Conservation (phyloP, 2,113 vertebrate genomes). For the Lichenostomus cassidix region DNA sequence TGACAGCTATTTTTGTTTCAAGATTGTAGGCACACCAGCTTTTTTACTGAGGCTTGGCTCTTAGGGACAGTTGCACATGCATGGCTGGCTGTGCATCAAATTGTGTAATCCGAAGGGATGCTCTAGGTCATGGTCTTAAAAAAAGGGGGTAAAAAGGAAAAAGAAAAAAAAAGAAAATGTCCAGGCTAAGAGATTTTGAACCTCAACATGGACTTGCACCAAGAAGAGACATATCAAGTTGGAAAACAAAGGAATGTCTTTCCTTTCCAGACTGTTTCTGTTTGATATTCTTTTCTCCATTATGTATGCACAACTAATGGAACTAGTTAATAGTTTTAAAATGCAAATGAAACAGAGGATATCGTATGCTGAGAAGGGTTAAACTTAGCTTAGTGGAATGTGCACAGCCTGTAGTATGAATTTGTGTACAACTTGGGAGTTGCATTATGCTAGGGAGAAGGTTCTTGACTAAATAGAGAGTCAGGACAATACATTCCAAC, state of each 20-base stretch:
- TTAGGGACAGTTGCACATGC: slow-evolving; percentile 52
- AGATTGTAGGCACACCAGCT: slow-evolving; percentile 27
- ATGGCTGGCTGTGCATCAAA: slow-evolving; percentile 51
- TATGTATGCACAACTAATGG: background rate
- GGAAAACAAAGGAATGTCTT: background rate
- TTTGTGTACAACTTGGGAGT: background rate
- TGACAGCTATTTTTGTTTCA: slow-evolving; percentile 54
- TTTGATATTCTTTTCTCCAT: background rate
- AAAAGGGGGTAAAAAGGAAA: background rate
- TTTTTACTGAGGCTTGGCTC: slow-evolving; percentile 41
- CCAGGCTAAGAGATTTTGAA: background rate
- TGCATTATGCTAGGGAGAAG: background rate
- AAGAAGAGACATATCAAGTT: background rate
- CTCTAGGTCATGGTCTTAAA: background rate
- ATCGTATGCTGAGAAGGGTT: background rate
- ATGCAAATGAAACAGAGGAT: background rate
- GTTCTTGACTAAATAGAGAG: background rate
- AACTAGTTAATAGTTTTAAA: background rate
- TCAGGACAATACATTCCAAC: background rate
- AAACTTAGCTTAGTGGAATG: background rate
- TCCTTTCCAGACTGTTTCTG: background rate
- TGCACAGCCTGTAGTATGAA: background rate
- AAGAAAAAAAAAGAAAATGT: background rate
- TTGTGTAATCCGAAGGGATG: slow-evolving; percentile 39
- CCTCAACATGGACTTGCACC: background rate